phyloP scores from a whole-genome alignment of 1,140 invertebrate species.

The Drosophila seguyi region DNA sequence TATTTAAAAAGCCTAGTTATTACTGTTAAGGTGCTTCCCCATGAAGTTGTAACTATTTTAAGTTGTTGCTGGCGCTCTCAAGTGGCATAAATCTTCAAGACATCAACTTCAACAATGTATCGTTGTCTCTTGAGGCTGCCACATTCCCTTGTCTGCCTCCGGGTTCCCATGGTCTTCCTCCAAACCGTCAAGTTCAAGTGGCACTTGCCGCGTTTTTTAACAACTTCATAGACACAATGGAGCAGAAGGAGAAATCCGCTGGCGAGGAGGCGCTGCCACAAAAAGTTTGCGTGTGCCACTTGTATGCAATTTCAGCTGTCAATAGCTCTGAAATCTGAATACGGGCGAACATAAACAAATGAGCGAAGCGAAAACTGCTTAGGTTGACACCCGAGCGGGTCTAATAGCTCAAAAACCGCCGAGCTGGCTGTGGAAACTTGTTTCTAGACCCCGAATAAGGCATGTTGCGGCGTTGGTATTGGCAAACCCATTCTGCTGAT shows the following conservation, averaged over 20 bases:
- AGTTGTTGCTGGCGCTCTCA: conserved; percentile 45
- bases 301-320: conserved; percentile 75
- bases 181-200: conserved; percentile 67
- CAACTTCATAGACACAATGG: conserved; percentile 70
- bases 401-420: conserved; percentile 57
- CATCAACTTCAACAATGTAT: conserved; percentile 59
- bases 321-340: conserved; percentile 71
- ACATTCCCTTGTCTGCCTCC: conserved; percentile 28
- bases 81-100: conserved; percentile 59
- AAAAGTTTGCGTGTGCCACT: conserved; percentile 64
- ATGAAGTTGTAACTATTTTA: conserved; percentile 36
- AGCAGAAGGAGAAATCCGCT: conserved; percentile 28
- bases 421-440: conserved; percentile 65
- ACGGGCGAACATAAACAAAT: conserved; percentile 56
- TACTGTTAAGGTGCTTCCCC: conserved; percentile 26
- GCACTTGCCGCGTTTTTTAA: conserved; percentile 78
- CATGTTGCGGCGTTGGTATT: conserved; percentile 31
- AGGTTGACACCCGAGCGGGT: conserved; percentile 72
- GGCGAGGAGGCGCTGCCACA: conserved; percentile 32
- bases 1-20: conserved; percentile 11
- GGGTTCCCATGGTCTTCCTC: conserved; percentile 7
- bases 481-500: conserved; percentile 64
- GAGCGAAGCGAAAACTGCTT: conserved; percentile 59
- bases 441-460: conserved; percentile 50
- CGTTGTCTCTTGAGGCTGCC: conserved; percentile 54